Base-by-base conservation (phyloP, 2,888 invertebrate species). In the Pandemis cinnamomeana region DNA sequence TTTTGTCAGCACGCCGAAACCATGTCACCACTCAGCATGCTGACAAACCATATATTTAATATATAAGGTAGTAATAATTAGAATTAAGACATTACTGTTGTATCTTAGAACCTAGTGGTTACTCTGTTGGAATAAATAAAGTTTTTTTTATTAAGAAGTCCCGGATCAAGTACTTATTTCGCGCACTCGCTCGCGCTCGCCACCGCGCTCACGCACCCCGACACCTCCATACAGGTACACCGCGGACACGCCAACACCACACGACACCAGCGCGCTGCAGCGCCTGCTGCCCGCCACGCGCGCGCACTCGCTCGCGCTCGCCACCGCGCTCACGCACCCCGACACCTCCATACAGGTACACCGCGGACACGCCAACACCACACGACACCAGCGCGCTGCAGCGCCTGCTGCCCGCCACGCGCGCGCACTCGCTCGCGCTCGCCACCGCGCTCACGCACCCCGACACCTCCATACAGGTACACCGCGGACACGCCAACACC, bases 331-430 rank as follows among this genome's bases (percentile, higher is more conserved):
- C 81, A 80, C 85, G 78, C 84, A 85, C 76, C 82, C 84, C 3
- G 89, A 91, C 76, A 79, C 86, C 75, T 82, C 87, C 72, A 91
- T 94, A 88, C 88, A 93, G 91, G 92, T 91, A 77, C 36, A 20
- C 7, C 15, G n/a, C n/a, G n/a, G n/a, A 44, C 10, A 44, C 44
- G 7, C n/a, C n/a, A n/a, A n/a, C n/a, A n/a, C n/a, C n/a, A 44
- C 27, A 36, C 4, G 27, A 36, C 20, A 20, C 20, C 20, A 20
- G 96, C 78, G 97, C 98, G 91, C 95, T 98, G 92, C 96, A 96
- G 83, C 95, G 96, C 78, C 91, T 98, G 81, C 96, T 96, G 87
- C 95, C 96, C 48, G 95, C 95, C 79, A 15, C 95, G 95, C 46
- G 78, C 83, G 2, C 42, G 10, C 0, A 80, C 0, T 89, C 91